Conservation (phyloP, 1,140 invertebrate species). For the Telenomus remus region DNA sequence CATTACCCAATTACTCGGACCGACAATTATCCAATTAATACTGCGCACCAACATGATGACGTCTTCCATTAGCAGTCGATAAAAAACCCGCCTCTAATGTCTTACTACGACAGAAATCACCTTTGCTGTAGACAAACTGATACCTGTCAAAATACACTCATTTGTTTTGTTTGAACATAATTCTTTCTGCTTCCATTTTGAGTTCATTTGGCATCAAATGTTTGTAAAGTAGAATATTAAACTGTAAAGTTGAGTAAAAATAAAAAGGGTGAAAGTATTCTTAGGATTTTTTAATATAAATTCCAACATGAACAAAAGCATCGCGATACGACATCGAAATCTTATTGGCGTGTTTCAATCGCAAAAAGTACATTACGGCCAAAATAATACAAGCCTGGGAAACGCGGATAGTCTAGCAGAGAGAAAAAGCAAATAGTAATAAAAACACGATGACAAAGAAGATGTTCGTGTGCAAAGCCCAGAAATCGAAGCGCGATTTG, state of each 20-base stretch:
- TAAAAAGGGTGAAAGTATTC: slow-evolving; percentile 3
- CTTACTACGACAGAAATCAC: slow-evolving; percentile 1
- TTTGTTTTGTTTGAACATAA: too few relatives aligned
- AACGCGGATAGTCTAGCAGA: slow-evolving; percentile 32
- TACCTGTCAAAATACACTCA: too few relatives aligned
- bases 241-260: too few relatives aligned
- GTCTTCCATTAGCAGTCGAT: slow-evolving; percentile 4
- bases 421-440: slow-evolving; percentile 38
- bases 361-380: slow-evolving; percentile 45
- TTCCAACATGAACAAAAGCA: slow-evolving; percentile 26
- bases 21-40: slow-evolving; percentile 31
- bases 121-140: too few relatives aligned
- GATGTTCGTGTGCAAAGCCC: slow-evolving; percentile 42
- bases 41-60: slow-evolving; percentile 6
- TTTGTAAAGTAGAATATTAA: too few relatives aligned
- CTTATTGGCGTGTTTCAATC: slow-evolving; percentile 36
- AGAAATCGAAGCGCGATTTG: slow-evolving; percentile 51
- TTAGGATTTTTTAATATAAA: slow-evolving; percentile 37
- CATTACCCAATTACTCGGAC: slow-evolving; percentile 15
- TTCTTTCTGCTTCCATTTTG: too few relatives aligned
- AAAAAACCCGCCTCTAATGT: slow-evolving; percentile 24
- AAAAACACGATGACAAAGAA: slow-evolving; percentile 52
- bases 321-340: slow-evolving; percentile 22
- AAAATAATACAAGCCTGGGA: slow-evolving; percentile 45
- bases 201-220: too few relatives aligned